Percentiles rank a stretch among this genome's conserved stretches.
Evolutionary conservation across 2,888 invertebrate genomes (phyloP).

Genomic region (Lomographa bimaculata): DNA sequence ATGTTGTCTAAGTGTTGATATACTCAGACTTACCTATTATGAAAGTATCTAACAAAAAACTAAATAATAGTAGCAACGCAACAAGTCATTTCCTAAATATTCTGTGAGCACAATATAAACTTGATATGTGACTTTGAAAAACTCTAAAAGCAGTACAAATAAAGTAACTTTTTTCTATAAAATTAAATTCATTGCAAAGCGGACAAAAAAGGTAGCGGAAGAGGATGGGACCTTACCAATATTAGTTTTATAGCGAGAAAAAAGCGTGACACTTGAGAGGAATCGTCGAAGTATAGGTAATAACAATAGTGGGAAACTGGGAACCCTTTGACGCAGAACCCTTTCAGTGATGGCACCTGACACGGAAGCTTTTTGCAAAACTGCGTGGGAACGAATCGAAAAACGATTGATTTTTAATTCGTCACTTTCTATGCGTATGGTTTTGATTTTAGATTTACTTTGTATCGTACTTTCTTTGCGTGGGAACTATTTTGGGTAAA

Average conservation of each 20-base stretch:
- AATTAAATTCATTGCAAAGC: constrained; percentile 63
- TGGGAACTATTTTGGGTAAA: neutral
- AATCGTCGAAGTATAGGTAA: constrained; percentile 75
- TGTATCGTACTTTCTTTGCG: neutral
- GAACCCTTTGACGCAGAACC: constrained; percentile 71
- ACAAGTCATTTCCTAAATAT: too few species aligned
- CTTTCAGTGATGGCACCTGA: constrained; percentile 75
- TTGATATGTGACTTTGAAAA: constrained; percentile 46
- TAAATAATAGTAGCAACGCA: too few species aligned
- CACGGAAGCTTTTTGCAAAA: constrained; percentile 78
- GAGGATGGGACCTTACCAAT: constrained; percentile 81
- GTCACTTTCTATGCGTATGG: constrained; percentile 2
- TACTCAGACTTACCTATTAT: too few species aligned
- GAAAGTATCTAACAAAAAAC: too few species aligned
- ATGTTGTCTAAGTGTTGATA: too few species aligned
- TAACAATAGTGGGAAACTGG: constrained; percentile 77
- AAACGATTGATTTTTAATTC: constrained; percentile 28
- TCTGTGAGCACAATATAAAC: constrained; percentile 44
- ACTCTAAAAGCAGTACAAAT: constrained; percentile 67
- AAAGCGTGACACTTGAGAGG: constrained; percentile 74
- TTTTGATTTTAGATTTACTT: neutral
- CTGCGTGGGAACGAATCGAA: constrained; percentile 67
- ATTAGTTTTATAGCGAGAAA: constrained; percentile 81
- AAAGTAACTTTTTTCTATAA: constrained; percentile 63
- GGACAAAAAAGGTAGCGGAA: constrained; percentile 76